Conservation (phyloP, 1,140 invertebrate genomes). For the Heliconius congener region DNA sequence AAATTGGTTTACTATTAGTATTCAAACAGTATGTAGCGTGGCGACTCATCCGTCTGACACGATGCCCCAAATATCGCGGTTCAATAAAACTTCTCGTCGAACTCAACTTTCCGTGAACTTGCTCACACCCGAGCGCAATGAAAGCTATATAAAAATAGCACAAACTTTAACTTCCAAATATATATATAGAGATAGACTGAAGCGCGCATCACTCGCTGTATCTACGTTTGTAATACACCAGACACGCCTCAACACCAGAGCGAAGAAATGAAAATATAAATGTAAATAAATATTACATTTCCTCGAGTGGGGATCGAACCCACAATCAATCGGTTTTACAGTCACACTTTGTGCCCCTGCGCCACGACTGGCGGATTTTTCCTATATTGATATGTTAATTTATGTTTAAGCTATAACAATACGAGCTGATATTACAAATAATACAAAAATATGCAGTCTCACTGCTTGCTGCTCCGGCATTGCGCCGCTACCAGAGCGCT, state of each 20-base stretch:
- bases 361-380: not conserved
- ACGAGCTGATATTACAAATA: not conserved
- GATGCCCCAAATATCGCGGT: conserved; percentile 60
- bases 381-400: not conserved
- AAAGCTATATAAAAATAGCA: conserved; percentile 53
- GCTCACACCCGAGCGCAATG: conserved; percentile 52
- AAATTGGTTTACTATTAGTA: not conserved
- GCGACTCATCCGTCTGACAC: conserved; percentile 30
- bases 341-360: too few relatives aligned
- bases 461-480: not conserved
- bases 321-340: too few relatives aligned
- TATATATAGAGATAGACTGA: conserved; percentile 15
- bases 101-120: conserved; percentile 70
- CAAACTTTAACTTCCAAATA: conserved; percentile 37
- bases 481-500: not conserved
- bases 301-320: too few relatives aligned
- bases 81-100: conserved; percentile 59
- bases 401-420: not conserved
- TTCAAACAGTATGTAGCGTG: conserved; percentile 1
- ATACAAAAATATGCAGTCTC: not conserved
- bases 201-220: not conserved
- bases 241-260: too few relatives aligned
- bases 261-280: too few relatives aligned
- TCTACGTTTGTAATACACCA: not conserved
- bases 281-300: too few relatives aligned